Conservation (phyloP, 2,113 vertebrate genomes). For the Noturus placidus region DNA sequence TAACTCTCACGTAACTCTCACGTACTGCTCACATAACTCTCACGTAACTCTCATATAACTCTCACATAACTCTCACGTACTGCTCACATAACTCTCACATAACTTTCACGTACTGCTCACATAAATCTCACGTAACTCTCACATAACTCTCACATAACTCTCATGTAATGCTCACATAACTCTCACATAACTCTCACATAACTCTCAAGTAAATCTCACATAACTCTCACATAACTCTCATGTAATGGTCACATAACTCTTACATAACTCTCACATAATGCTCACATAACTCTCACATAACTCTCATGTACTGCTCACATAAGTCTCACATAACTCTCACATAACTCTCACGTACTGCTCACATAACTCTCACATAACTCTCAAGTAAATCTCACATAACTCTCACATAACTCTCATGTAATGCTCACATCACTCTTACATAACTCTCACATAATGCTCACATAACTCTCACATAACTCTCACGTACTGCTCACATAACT, state of each 20-base stretch:
- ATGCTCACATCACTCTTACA: background rate
- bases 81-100: background rate
- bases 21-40: no score
- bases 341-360: no score
- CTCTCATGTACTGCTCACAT: no score
- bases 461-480: no score
- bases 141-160: background rate
- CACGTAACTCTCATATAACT: no score
- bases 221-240: background rate
- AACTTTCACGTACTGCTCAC: no score
- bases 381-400: background rate
- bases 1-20: no score
- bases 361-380: background rate
- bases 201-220: background rate
- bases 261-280: no score
- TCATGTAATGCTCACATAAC: background rate
- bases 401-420: background rate
- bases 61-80: background rate
- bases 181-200: background rate
- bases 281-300: background rate
- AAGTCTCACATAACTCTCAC: background rate
- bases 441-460: background rate
- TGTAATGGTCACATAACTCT: no score
- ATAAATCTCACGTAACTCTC: background rate
- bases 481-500: no score